Evolutionary conservation across 2,113 vertebrate genomes (phyloP).

Genomic region (Hydropotes inermis): DNA sequence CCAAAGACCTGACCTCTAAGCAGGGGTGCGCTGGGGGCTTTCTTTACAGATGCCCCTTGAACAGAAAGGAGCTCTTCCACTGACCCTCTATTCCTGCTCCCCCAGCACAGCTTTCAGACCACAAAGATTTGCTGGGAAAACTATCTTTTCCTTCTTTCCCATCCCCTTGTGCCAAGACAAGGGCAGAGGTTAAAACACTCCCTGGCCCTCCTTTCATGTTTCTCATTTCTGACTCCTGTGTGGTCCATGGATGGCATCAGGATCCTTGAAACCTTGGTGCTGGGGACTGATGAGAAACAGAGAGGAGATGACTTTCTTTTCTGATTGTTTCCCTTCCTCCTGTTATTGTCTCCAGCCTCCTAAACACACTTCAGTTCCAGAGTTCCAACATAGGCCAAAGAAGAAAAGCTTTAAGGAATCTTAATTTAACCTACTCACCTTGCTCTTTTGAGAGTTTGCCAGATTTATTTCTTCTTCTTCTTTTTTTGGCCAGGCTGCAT

Average conservation of each 20-base stretch:
- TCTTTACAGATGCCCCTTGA: neutral
- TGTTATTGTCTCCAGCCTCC: neutral
- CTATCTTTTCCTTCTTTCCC: neutral
- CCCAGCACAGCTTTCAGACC: neutral
- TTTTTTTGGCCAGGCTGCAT: neutral
- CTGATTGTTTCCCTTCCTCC: neutral
- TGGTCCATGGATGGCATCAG: neutral
- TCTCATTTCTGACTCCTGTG: neutral
- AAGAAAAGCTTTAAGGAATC: neutral
- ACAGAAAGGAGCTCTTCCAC: neutral
- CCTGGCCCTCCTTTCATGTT: neutral
- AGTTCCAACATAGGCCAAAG: neutral
- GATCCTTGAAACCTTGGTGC: neutral
- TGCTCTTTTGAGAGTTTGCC: neutral
- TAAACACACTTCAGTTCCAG: neutral
- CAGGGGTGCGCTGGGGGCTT: neutral
- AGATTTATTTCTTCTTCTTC: neutral
- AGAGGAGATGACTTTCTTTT: neutral
- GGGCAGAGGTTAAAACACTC: neutral
- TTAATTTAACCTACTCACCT: neutral
- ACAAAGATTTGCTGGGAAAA: neutral
- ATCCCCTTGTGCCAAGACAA: neutral
- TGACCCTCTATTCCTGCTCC: fast-evolving
- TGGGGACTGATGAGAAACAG: no score
- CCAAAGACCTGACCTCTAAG: neutral